A percentile compares a stretch with the other conserved stretches of the same genome.
Evolutionary conservation across 2,113 vertebrate species (phyloP).

Genomic region (Pterocles orientalis): DNA sequence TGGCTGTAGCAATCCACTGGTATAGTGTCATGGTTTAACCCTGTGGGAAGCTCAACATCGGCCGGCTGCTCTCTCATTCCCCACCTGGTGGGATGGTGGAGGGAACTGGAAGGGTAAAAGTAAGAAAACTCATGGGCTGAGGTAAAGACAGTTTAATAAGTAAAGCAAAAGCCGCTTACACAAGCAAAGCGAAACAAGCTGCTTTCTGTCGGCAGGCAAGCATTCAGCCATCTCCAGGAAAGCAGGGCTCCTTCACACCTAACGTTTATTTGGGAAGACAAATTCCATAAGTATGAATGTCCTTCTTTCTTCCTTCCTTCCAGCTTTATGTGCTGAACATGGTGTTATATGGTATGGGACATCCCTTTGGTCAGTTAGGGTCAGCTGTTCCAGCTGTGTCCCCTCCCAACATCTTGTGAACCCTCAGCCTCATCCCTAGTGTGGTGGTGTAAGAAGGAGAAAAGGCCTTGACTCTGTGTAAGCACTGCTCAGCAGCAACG

Average conservation of each 20-base stretch:
- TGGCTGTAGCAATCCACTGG: background rate
- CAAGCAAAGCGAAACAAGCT: background rate
- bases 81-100: fast-evolving
- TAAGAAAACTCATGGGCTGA: background rate
- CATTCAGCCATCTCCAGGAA: background rate
- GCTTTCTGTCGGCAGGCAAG: fast-evolving
- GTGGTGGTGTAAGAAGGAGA: too few species aligned
- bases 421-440: fast-evolving
- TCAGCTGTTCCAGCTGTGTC: background rate
- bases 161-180: background rate
- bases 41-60: background rate
- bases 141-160: background rate
- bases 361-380: background rate
- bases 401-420: fast-evolving
- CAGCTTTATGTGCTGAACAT: background rate
- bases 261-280: background rate
- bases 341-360: fast-evolving
- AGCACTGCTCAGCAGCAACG: fast-evolving
- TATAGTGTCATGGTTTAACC: background rate
- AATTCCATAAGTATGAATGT: fast-evolving
- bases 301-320: background rate
- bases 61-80: background rate
- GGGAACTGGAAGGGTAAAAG: background rate
- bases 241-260: fast-evolving
- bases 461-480: background rate